Evolutionary conservation across 1,140 invertebrate species (phyloP).

Genomic region (Drosophila saltans): DNA sequence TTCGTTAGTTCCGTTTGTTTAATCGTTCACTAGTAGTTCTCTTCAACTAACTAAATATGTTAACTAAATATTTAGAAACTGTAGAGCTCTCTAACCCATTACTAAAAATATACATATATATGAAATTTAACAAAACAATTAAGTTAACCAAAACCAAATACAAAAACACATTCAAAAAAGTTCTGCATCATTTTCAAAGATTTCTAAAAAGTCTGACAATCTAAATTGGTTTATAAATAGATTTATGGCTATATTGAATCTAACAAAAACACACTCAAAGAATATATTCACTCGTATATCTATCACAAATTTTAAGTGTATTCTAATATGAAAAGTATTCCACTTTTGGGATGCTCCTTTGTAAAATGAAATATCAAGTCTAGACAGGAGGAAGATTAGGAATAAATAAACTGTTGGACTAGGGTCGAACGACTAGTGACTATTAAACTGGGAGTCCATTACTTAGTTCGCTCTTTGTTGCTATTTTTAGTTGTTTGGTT

Average conservation of each 20-base stretch:
- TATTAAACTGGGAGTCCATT: no score
- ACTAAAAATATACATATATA: constrained; percentile 3
- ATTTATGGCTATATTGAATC: constrained; percentile 1
- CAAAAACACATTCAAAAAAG: constrained; percentile 37
- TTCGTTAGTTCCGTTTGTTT: neutral
- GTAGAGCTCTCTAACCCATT: neutral
- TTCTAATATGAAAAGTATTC: neutral
- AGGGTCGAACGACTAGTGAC: no score
- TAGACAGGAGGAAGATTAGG: no score
- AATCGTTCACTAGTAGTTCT: neutral
- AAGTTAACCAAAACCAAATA: neutral
- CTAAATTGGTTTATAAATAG: constrained; percentile 37
- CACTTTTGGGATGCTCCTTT: neutral
- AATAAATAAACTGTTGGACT: no score
- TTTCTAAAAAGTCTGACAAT: constrained; percentile 34
- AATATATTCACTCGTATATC: neutral
- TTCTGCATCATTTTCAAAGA: constrained; percentile 40
- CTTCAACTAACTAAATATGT: neutral
- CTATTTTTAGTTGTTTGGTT: no score
- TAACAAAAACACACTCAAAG: neutral
- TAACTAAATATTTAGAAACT: neutral
- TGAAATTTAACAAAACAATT: neutral
- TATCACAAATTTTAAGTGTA: neutral
- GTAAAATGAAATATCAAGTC: no score
- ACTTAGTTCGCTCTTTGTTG: no score